Evolutionary conservation across 2,113 vertebrate genomes (phyloP), one percentile per base, ranked within the genome.

Genomic region (Collichthys lucidus): DNA sequence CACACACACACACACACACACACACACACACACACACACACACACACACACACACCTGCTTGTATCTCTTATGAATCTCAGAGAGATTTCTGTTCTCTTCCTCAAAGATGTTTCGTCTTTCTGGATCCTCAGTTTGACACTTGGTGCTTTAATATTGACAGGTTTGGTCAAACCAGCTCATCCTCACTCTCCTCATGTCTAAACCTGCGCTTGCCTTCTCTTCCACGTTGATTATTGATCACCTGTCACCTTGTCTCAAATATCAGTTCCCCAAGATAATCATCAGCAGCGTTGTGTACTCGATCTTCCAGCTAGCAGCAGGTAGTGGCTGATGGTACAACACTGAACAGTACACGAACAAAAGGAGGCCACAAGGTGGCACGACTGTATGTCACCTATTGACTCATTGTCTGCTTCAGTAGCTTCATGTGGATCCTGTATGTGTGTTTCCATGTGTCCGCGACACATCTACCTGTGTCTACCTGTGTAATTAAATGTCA

Each of bases 81-180:
- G 15, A 69, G 35, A 70, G 53, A 59, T 60, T 57, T 84, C 9
- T 61, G n/a, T 55, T 77, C 35, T 72, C 46, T 14, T 3, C 24
- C 46, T 79, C 65, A 53, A 11, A 63, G 11, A 55, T 17, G 7
- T 85, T 72, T 85, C 65, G 75, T 72, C 79, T 59, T 49, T 42
- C 11, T 66, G 35, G 46, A 57, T 74, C 52, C 22, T 79, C 46
- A 49, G 19, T 69, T 77, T 79, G 57, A 80, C 4, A 7, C 50
- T 69, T 56, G 55, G 47, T 65, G 19, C 60, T 82, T 82, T 85
- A 75, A 81, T 47, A 76, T 82, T 79, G 79, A 82, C 78, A 72
- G 8, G 14, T 74, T 72, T 70, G 29, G 44, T 62, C 22, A 52
- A 71, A 83, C 35, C 8, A 63, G 47, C 55, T 83, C 56, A 46